A percentile compares a stretch with the other conserved stretches of the same genome.
These are phyloP conservation scores for Sarcophaga carnaria DNA, from an alignment of 2,888 invertebrate genomes.

Conservation along the genomic window DNA sequence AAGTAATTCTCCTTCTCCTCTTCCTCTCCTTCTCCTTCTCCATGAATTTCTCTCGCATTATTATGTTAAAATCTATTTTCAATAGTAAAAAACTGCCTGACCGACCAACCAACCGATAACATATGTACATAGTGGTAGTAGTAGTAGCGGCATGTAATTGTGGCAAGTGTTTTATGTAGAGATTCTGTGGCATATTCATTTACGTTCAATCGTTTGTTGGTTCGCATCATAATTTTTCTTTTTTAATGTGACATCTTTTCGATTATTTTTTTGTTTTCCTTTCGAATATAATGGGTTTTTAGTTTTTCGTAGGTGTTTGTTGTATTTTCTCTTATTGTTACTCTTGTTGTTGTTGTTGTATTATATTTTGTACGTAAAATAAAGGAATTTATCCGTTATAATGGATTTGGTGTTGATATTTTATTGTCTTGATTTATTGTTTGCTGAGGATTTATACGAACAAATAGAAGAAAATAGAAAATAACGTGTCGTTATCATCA, in stretches of 20 bases:
- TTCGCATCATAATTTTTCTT: constrained; percentile 80
- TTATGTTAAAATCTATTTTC: constrained; percentile 65
- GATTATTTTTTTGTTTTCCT: constrained; percentile 81
- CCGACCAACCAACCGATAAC: neutral
- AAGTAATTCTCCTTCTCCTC: constrained; percentile 1
- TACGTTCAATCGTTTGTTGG: neutral
- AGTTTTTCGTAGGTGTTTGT: constrained; percentile 64
- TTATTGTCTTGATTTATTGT: constrained; percentile 61
- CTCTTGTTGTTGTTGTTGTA: neutral
- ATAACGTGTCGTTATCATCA: neutral
- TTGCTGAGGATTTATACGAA: constrained; percentile 41
- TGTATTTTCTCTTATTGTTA: constrained; percentile 69
- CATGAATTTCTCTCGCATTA: constrained; percentile 8
- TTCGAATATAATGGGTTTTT: constrained; percentile 82
- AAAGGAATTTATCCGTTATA: constrained; percentile 38
- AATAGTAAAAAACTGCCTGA: constrained; percentile 24
- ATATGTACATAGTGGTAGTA: neutral
- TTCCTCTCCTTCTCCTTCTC: neutral
- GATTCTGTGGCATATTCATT: constrained; percentile 52
- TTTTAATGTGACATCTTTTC: constrained; percentile 82
- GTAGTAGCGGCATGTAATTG: neutral
- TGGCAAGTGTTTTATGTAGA: constrained; percentile 29
- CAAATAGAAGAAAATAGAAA: neutral
- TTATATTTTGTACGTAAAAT: constrained; percentile 13
- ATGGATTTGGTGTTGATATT: constrained; percentile 62